These are phyloP conservation scores for Sebastes schlegelii DNA, from an alignment of 2,113 vertebrate genomes.

Conservation along the genomic window DNA sequence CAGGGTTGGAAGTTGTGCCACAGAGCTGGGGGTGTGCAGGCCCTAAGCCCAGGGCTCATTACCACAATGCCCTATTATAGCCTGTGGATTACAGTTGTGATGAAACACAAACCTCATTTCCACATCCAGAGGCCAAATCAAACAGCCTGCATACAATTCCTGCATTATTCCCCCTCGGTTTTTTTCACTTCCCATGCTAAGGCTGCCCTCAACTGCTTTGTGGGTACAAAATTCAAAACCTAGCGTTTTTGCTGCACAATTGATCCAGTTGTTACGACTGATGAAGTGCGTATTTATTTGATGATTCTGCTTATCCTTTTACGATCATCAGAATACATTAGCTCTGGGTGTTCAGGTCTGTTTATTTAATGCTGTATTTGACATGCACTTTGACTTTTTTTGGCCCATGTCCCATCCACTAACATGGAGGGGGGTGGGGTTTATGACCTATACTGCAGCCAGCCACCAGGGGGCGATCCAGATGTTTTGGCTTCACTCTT, in stretches of 20 bases:
- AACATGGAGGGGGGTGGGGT: no score
- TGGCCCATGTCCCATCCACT: no score
- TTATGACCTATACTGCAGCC: no score
- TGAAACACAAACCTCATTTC: constrained; percentile 65
- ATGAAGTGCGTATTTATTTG: constrained; percentile 8
- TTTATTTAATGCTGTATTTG: background rate
- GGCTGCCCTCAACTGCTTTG: background rate
- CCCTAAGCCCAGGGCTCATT: constrained; percentile 64
- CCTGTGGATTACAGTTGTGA: constrained; percentile 56
- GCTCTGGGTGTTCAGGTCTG: background rate
- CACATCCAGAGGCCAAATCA: constrained; percentile 50
- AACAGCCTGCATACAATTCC: constrained; percentile 40
- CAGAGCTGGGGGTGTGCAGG: constrained; percentile 16
- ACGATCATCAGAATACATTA: background rate
- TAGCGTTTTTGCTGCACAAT: background rate
- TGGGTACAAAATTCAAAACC: background rate
- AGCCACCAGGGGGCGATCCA: no score
- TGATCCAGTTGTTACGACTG: background rate
- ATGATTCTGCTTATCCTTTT: background rate
- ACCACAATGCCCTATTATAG: constrained; percentile 65
- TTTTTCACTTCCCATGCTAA: background rate
- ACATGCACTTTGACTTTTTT: no score
- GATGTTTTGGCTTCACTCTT: no score
- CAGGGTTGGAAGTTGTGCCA: constrained; percentile 21
- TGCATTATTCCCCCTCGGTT: constrained; percentile 23